Percentiles rank a stretch among this genome's conserved stretches.
Conservation (phyloP, 2,797 vertebrate genomes). For the Ptychobarbus kaznakovi region DNA sequence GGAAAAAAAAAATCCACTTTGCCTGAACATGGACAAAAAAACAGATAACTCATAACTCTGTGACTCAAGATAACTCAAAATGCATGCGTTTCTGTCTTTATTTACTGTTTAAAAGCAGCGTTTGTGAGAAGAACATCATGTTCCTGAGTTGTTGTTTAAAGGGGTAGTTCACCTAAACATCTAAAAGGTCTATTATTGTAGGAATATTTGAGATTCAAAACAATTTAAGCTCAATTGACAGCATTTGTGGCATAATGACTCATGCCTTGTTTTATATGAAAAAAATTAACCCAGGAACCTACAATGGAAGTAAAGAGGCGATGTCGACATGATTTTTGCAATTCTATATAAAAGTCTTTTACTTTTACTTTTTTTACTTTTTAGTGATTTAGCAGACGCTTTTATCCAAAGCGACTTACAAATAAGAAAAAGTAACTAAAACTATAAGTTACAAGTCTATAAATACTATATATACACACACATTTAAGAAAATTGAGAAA, state of each 20-base stretch:
- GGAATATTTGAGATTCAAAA: background rate
- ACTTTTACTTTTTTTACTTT: too few relatives aligned
- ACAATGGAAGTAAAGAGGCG: background rate
- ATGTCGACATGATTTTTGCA: background rate
- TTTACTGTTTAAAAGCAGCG: slow-evolving; percentile 1
- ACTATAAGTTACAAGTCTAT: too few relatives aligned
- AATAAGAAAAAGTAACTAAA: too few relatives aligned
- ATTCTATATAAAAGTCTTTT: background rate
- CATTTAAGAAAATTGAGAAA: too few relatives aligned
- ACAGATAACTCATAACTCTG: background rate
- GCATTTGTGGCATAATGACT: background rate
- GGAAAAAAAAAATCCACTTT: slow-evolving; percentile 35
- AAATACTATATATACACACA: too few relatives aligned
- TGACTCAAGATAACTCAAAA: background rate
- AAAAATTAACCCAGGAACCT: background rate
- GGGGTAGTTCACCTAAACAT: too few relatives aligned
- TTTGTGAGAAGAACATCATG: background rate
- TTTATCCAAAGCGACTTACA: too few relatives aligned
- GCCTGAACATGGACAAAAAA: slow-evolving; percentile 9
- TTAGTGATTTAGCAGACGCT: too few relatives aligned
- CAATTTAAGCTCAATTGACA: background rate
- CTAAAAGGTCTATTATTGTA: background rate
- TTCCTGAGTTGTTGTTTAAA: background rate
- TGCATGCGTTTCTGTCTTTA: background rate
- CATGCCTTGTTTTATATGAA: background rate